Conservation (phyloP, 2,113 vertebrate species). For the Climacteris rufus region DNA sequence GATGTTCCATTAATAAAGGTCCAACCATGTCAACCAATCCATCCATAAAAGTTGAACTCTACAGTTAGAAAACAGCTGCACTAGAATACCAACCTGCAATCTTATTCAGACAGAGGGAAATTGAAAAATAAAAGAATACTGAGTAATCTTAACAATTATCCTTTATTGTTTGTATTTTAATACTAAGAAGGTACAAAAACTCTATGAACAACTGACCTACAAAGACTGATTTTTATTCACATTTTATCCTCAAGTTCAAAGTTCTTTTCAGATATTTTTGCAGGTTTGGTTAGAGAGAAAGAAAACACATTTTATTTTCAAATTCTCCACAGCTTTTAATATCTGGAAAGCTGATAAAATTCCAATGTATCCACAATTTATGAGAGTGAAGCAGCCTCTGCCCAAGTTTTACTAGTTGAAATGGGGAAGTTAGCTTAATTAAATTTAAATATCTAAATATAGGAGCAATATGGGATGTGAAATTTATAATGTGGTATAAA, state of each 20-base stretch:
- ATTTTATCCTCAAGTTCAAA: background rate
- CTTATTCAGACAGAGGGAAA: background rate
- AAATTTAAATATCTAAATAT: background rate
- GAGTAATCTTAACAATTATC: background rate
- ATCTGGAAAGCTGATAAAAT: background rate
- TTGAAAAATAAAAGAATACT: background rate
- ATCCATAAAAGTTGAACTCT: background rate
- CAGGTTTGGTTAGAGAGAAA: background rate
- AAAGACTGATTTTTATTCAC: background rate
- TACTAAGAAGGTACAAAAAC: background rate
- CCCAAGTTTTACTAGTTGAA: background rate
- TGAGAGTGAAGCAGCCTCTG: background rate
- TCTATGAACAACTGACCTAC: background rate
- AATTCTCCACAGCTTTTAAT: background rate
- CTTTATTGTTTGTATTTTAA: background rate
- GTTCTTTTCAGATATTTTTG: background rate
- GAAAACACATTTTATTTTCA: background rate
- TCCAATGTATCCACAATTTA: background rate
- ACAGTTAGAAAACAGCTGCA: background rate
- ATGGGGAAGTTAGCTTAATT: background rate
- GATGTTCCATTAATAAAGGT: background rate
- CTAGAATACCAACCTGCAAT: background rate
- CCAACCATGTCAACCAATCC: background rate
- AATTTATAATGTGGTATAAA: background rate
- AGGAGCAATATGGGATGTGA: background rate